Conservation (phyloP, 2,113 vertebrate species). For the Phalacrocorax pelagicus region DNA sequence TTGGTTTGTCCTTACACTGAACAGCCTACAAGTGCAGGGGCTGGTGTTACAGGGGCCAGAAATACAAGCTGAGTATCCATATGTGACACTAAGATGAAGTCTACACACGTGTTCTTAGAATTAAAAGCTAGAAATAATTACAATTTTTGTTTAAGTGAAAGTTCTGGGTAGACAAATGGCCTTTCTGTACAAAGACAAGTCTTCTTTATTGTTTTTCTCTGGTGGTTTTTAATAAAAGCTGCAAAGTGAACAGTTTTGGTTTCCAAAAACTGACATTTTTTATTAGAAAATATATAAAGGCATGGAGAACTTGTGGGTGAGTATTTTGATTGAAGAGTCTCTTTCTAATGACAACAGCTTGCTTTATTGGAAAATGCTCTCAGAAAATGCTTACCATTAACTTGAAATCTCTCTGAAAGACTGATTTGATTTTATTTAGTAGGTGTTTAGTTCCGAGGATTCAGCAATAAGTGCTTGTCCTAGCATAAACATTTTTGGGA, state of each 20-base stretch:
- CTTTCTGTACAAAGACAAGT: neutral
- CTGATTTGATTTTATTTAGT: neutral
- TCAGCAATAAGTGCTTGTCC: slow-evolving; percentile 30
- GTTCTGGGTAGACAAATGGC: neutral
- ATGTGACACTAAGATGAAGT: neutral
- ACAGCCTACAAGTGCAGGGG: neutral
- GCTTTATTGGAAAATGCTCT: neutral
- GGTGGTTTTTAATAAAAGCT: neutral
- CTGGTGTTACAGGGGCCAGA: neutral
- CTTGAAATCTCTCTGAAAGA: neutral
- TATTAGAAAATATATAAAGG: neutral
- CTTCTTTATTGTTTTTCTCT: neutral
- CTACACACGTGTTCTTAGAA: neutral
- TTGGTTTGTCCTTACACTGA: neutral
- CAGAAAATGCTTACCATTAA: neutral
- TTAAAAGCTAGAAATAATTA: neutral
- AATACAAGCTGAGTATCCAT: neutral
- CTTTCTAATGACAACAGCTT: neutral
- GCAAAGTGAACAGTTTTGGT: neutral
- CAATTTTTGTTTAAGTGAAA: neutral
- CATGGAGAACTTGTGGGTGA: neutral
- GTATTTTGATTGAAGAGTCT: neutral
- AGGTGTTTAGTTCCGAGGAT: neutral
- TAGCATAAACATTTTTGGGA: slow-evolving; percentile 49
- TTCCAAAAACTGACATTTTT: neutral